phyloP scores from a whole-genome alignment of 2,113 vertebrate species.

The Dromas ardeola region DNA sequence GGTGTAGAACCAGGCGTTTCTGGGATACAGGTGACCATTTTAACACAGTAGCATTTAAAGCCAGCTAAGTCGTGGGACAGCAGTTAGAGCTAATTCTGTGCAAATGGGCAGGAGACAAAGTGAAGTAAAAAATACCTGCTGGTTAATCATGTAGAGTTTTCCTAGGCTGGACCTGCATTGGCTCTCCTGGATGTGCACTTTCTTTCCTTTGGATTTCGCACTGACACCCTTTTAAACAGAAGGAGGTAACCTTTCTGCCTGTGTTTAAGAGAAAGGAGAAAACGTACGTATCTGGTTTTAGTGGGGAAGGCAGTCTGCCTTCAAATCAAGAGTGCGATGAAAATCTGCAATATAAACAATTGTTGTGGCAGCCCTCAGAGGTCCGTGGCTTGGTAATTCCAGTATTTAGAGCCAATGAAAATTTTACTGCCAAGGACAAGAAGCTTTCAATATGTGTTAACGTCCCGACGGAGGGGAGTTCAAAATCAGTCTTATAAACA shows the following conservation, averaged over 20 bases:
- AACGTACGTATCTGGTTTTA: background rate
- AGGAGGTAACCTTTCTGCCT: background rate
- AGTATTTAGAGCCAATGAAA: constrained; percentile 1
- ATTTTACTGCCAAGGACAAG: constrained; percentile 23
- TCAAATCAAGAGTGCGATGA: background rate
- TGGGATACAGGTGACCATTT: background rate
- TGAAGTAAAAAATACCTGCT: background rate
- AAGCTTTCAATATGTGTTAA: constrained; percentile 37
- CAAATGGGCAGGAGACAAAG: background rate
- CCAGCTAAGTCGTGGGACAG: background rate
- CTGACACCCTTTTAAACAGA: background rate
- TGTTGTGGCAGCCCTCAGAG: background rate
- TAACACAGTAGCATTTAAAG: background rate
- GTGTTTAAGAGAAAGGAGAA: background rate
- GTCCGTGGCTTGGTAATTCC: background rate
- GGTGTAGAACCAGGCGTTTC: background rate
- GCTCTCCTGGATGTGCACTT: background rate
- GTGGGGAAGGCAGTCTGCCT: background rate
- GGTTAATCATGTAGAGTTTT: background rate
- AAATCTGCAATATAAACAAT: background rate
- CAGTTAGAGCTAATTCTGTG: background rate
- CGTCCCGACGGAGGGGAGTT: constrained; percentile 18
- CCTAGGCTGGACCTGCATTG: background rate
- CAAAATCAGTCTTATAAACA: constrained; percentile 52
- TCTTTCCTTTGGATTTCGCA: background rate